Conservation (phyloP, 1,140 invertebrate species). For the Drosophila auraria region DNA sequence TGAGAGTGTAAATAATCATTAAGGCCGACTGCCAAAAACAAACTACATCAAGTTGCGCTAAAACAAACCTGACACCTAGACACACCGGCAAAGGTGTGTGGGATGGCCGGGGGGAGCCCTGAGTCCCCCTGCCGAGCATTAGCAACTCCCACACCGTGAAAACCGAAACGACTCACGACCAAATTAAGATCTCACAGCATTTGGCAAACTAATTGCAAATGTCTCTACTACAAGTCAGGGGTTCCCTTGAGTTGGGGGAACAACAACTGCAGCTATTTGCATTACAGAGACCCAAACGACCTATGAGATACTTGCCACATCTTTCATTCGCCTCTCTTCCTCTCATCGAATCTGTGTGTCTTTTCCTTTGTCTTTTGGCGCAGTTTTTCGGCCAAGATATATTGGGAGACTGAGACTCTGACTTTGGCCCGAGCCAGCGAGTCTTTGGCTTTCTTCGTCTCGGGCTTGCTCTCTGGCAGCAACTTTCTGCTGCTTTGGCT, state of each 20-base stretch:
- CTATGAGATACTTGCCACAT: constrained; percentile 55
- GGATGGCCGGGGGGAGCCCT: not conserved
- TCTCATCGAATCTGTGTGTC: constrained; percentile 37
- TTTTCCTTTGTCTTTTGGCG: constrained; percentile 37
- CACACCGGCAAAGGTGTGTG: constrained; percentile 31
- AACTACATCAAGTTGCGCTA: constrained; percentile 70
- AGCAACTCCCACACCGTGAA: constrained; percentile 10
- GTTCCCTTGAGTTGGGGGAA: not conserved
- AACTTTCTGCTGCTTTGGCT: constrained; percentile 80
- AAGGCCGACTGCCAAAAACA: constrained; percentile 69
- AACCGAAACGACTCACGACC: constrained; percentile 62
- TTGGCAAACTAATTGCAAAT: constrained; percentile 80
- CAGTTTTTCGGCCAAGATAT: constrained; percentile 40
- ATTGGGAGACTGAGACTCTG: constrained; percentile 20
- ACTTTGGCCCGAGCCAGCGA: constrained; percentile 1
- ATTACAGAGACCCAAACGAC: constrained; percentile 61
- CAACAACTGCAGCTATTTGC: constrained; percentile 67
- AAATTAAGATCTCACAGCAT: constrained; percentile 82
- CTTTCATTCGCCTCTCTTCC: constrained; percentile 26
- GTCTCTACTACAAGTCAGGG: constrained; percentile 55
- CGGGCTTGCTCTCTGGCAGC: constrained; percentile 42
- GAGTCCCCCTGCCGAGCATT: not conserved
- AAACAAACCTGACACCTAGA: constrained; percentile 62
- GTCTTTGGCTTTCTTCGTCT: constrained; percentile 73
- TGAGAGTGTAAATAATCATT: constrained; percentile 68